phyloP scores from a whole-genome alignment of 2,797 vertebrate species.

The Sebastes vulpes region DNA sequence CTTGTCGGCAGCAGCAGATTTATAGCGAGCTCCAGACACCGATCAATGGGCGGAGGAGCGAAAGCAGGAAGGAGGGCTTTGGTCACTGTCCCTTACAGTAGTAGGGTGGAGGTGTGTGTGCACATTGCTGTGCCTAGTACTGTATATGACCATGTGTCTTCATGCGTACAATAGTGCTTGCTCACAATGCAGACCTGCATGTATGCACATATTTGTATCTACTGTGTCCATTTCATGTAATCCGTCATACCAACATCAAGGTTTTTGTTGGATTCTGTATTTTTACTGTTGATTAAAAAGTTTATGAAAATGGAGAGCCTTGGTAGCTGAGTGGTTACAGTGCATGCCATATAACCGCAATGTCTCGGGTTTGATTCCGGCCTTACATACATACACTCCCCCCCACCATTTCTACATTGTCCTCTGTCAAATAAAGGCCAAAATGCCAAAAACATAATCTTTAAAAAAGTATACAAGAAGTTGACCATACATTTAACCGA shows the following conservation, averaged over 20 bases:
- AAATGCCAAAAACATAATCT: neutral
- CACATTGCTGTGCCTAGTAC: neutral
- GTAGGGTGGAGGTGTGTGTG: neutral
- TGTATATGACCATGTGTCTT: neutral
- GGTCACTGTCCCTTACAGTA: slow-evolving; percentile 28
- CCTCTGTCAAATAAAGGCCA: neutral
- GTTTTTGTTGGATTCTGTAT: no score
- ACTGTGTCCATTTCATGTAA: neutral
- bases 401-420: neutral
- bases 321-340: neutral
- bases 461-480: neutral
- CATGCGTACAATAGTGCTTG: neutral
- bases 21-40: slow-evolving; percentile 70
- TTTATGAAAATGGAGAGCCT: neutral
- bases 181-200: neutral
- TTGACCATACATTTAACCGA: neutral
- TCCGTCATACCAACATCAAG: neutral
- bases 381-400: neutral
- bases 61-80: slow-evolving; percentile 23
- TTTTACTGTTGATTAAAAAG: no score
- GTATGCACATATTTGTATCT: neutral
- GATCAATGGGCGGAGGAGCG: slow-evolving; percentile 76
- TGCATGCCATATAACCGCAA: neutral
- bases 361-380: neutral
- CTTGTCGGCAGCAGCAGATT: slow-evolving; percentile 78